Percentiles rank a stretch among this genome's conserved stretches.
Conservation (phyloP, 2,888 invertebrate species). For the Agriopis aurantiaria region DNA sequence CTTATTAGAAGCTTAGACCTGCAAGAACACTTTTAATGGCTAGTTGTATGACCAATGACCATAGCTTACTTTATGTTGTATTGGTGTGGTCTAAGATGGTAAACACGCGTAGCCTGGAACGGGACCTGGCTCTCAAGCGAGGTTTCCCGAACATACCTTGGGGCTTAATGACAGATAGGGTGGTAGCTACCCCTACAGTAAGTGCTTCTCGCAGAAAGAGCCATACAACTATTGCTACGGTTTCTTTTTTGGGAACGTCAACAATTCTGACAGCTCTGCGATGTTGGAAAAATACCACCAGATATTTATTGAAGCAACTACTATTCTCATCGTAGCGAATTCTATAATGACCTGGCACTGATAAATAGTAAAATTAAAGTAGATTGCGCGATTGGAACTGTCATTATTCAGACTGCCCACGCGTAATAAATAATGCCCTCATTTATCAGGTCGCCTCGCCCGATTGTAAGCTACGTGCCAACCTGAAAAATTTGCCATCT, state of each 20-base stretch:
- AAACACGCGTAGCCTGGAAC: too few species aligned
- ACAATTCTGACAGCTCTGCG: too few species aligned
- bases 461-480: neutral
- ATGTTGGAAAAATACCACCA: too few species aligned
- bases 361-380: slow-evolving; percentile 11
- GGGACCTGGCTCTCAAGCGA: too few species aligned
- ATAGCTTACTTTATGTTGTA: too few species aligned
- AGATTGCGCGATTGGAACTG: neutral
- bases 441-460: slow-evolving; percentile 13
- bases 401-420: slow-evolving; percentile 11
- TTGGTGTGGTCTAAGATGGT: too few species aligned
- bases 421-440: slow-evolving; percentile 14
- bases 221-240: too few species aligned
- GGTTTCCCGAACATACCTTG: too few species aligned
- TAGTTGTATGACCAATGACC: neutral
- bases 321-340: neutral
- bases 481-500: neutral
- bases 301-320: neutral
- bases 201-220: too few species aligned
- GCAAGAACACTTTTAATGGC: neutral
- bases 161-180: too few species aligned
- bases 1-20: neutral
- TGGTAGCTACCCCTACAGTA: too few species aligned
- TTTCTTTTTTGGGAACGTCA: too few species aligned
- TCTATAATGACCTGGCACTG: neutral